Evolutionary conservation across 2,888 invertebrate genomes (phyloP), one percentile per base, ranked within the genome.

Genomic region (Agrenia bidenticulata): DNA sequence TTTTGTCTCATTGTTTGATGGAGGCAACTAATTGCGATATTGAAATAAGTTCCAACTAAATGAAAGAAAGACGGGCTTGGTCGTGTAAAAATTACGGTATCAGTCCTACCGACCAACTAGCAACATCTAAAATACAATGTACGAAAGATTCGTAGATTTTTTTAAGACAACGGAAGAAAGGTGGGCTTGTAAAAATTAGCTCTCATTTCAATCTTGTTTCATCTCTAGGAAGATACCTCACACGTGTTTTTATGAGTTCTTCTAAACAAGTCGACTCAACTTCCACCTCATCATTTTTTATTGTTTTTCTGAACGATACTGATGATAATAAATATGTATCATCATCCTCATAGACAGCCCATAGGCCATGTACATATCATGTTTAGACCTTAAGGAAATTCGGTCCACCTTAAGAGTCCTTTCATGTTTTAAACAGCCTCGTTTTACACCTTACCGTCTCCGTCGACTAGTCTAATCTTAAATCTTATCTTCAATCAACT

Each of bases 141-240:
- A 32, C 4, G 11, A 32, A 32, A 32, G 32, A 32, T 32, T 32
- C 11, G 32, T 7, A 32, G 11, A n/a, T n/a, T n/a, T 32, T 32
- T 32, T 7, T 4, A 32, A 32, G 32, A 15, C 23, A 51, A 23
- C 51, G 51, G 51, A 13, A 57, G 39, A 45, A 63, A 66, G 62
- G 63, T 66, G 61, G n/a, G 69, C 63, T 66, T 63, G 69, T 69
- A 61, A 66, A 67, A 69, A 69, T 69, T 69, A 69, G 68, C 63
- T 69, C 68, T 69, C 59, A 66, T 69, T 69, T 64, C 61, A 55
- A 53, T 66, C 61, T 49, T 61, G 50, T 60, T 37, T 7, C 39
- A 41, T 64, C 54, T 53, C 42, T 9, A n/a, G 7, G 24, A 55
- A 50, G 57, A 63, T 69, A 69, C 69, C 66, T 64, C 66, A 69